Base-by-base conservation (phyloP, 2,113 vertebrate species). In the Takifugu flavidus region DNA sequence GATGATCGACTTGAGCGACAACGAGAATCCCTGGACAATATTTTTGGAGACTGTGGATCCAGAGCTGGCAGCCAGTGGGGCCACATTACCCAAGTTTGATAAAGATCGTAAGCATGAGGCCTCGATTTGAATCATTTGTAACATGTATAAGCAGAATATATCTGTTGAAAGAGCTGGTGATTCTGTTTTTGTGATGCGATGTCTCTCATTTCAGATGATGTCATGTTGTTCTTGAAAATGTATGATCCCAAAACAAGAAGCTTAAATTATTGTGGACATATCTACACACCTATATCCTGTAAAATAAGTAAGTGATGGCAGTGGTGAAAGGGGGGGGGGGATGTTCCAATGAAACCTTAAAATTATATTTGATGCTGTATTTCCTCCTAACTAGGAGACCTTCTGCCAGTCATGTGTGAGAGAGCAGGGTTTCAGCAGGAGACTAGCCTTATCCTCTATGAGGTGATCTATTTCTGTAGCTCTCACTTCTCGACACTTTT, bases 401-500 rank as follows among this genome's bases (percentile, higher is more conserved):
- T 99, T 88, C 92, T 99, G 86, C 94, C 94, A 51, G 93, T 99
- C 89, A 99, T 99, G 97, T 99, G 96, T 91, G 96, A 99, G 89
- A 93, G 97, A 94, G 97, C 97, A 92, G 97, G 97, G 91, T 99
- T 99, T 93, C 93, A 94, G 92, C 97, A 96, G 91, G 96, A 96
- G 92, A 98, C 94, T 91, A 98, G 91, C 90, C 96, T 99, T 99
- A 96, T 99, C 97, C 96, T 99, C 97, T 99, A 99, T 98, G 97
- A 99, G 97, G 90, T 88, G 77, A 85, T 34, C 49, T 74, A 54
- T 80, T 79, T 72, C 44, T 75, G 15, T 43, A 42, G 31, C 13
- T 1, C 55, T 57, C 59, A 34, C 56, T 58, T 39, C 0, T 62
- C 62, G 55, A 25, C 62, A 43, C 53, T 44, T 29, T 75, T n/a